These are phyloP conservation scores for Sebastolobus alascanus DNA, from an alignment of 2,797 vertebrate genomes.

Conservation along the genomic window DNA sequence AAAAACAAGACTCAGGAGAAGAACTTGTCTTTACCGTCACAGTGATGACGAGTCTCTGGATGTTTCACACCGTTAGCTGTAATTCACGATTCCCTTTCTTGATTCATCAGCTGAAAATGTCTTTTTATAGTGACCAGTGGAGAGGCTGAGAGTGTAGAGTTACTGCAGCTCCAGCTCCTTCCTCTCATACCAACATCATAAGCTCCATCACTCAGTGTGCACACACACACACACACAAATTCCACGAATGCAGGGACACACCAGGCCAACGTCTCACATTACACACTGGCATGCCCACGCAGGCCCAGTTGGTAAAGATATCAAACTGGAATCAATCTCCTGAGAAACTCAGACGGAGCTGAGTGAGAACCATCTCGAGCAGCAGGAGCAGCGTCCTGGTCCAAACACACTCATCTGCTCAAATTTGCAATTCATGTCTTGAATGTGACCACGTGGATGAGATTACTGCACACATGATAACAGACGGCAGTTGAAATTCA, in stretches of 20 bases:
- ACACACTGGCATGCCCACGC: slow-evolving; percentile 61
- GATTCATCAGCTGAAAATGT: slow-evolving; percentile 21
- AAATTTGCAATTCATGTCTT: slow-evolving; percentile 22
- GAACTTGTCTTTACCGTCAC: background rate
- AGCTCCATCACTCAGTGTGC: slow-evolving; percentile 22
- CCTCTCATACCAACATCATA: slow-evolving; percentile 62
- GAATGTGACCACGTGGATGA: background rate
- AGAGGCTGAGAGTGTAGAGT: slow-evolving; percentile 28
- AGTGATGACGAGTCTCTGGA: slow-evolving; percentile 24
- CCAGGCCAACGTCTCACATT: slow-evolving; percentile 56
- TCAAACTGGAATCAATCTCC: slow-evolving; percentile 4
- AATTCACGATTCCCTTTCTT: background rate
- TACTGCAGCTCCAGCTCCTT: slow-evolving; percentile 45
- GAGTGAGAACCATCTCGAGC: background rate
- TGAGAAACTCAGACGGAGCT: background rate
- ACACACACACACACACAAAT: slow-evolving; percentile 27
- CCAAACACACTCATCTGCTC: background rate
- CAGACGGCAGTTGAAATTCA: slow-evolving; percentile 19
- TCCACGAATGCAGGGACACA: slow-evolving; percentile 46
- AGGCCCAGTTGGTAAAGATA: slow-evolving; percentile 41
- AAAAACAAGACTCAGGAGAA: no score
- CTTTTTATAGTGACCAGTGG: slow-evolving; percentile 33
- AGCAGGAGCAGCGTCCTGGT: background rate
- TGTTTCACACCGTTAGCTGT: slow-evolving; percentile 20
- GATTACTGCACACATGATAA: background rate